Base-by-base conservation (phyloP, 2,113 vertebrate genomes). In the Trogon melanurus region DNA sequence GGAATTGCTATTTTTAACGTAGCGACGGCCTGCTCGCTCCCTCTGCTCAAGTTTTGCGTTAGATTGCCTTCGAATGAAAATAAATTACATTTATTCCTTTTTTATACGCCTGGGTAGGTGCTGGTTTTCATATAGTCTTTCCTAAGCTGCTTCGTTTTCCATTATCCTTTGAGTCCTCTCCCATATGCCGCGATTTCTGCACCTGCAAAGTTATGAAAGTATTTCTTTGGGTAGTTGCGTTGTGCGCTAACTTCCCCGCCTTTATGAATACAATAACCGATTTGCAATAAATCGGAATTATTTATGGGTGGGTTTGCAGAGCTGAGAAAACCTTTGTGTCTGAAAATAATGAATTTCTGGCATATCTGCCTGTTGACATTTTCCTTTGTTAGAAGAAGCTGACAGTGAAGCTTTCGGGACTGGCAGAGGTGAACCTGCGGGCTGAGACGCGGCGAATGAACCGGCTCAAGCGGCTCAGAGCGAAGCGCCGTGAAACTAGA, bases 161-260 rank as follows among this genome's bases (percentile, higher is more conserved):
- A 48, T 97, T 96, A 96, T 98, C 96, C 96, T 97, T 94, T 94
- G 97, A 98, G 91, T 97, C 92, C 88, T 97, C 96, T 97, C 80
- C 85, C 97, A 97, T 97, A 73, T 97, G 97, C 90, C 91, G 18
- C 67, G 96, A 97, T 97, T 95, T 97, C 97, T 96, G 94, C 97
- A 98, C 97, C 98, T 98, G 98, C 96, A 61, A 51, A 97, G 95
- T 98, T 98, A 97, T 97, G 97, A 98, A 97, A 88, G 97, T 96
- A 94, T 97, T 98, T 97, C 79, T 95, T 71, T 79, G 95, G 96
- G 94, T 97, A 95, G 93, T 97, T 97, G 90, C 4, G 92, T 95
- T 97, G 95, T 90, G 97, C 97, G 64, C 96, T 58, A 56, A 47
- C 95, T 97, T 97, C 87, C 96, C 78, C n/a, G 79, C 93, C 2